Evolutionary conservation across 2,888 invertebrate species (phyloP), one percentile per base, ranked within the genome.

Genomic region (Trissolcus japonicus): DNA sequence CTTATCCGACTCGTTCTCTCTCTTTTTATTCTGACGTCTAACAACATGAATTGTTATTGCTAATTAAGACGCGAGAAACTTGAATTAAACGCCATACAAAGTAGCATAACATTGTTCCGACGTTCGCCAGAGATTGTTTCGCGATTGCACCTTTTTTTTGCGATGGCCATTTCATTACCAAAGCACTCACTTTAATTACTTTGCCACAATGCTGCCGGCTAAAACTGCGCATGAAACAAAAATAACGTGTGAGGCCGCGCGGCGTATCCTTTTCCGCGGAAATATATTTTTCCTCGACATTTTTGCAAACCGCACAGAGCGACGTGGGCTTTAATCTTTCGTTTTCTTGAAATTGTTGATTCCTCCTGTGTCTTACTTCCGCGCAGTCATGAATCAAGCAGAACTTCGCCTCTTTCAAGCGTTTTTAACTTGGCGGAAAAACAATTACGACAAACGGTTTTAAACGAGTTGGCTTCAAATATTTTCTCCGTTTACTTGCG

Each of bases 101-200:
- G 40, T 25, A 35, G 41, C 17, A 19, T 14, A 46, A 59, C 25
- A 29, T 48, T 48, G 59, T 48, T 59, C 40, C 16, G 35, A n/a
- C n/a, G 35, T 35, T 55, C 41, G 56, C 29, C 29, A 29, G 29
- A 29, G 29, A 29, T 29, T 29, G 29, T 29, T 17, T 56, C 17
- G 56, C 56, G 56, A 40, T 56, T 56, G 7, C 41, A 56, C 17
- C n/a, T 29, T 29, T 56, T 56, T 50, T 56, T 40, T 13, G 40
- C 41, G 56, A 17, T 9, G 57, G 11, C 57, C 46, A 46, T 63
- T 63, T 63, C 55, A 63, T 55, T 63, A 67, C 59, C 16, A 13
- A 46, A 41, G 53, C 43, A 67, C 53, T 59, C 59, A 59, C 40
- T 67, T 43, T 67, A 67, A 67, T 67, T 67, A 67, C 57, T 56